phyloP scores from a whole-genome alignment of 2,113 vertebrate species.

The Pristiophorus japonicus region DNA sequence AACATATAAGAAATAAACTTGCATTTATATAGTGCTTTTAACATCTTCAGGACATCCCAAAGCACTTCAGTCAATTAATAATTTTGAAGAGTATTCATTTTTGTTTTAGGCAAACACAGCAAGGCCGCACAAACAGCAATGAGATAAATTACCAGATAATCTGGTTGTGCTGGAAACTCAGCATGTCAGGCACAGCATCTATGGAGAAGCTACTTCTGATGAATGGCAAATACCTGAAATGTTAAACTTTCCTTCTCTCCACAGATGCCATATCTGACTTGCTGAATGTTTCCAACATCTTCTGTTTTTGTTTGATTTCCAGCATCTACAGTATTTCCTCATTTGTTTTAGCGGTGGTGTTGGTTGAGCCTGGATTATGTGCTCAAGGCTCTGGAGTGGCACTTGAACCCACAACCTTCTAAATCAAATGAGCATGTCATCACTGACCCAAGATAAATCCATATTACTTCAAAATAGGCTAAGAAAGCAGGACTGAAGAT shows the following conservation, averaged over 20 bases:
- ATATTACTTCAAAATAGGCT: not conserved
- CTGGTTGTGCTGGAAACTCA: not conserved
- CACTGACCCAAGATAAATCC: not conserved
- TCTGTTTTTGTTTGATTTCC: not conserved
- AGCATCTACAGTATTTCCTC: not conserved
- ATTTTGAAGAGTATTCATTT: not conserved
- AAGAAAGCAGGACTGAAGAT: not conserved
- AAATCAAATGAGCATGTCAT: not conserved
- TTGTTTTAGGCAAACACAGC: not conserved
- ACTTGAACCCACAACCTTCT: not conserved
- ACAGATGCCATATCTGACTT: not conserved
- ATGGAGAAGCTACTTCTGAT: not conserved
- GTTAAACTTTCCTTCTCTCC: not conserved
- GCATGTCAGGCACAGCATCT: not conserved
- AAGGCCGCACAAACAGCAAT: not conserved
- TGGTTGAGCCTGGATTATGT: not conserved
- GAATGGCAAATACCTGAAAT: not conserved
- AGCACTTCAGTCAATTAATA: not conserved
- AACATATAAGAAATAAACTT: not conserved
- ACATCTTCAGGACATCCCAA: not conserved
- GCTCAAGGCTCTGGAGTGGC: not conserved
- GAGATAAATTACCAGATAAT: not conserved
- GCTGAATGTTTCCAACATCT: not conserved
- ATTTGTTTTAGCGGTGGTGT: not conserved
- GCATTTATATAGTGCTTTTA: not conserved